Evolutionary conservation across 2,113 vertebrate species (phyloP).

Genomic region (Esox niger): DNA sequence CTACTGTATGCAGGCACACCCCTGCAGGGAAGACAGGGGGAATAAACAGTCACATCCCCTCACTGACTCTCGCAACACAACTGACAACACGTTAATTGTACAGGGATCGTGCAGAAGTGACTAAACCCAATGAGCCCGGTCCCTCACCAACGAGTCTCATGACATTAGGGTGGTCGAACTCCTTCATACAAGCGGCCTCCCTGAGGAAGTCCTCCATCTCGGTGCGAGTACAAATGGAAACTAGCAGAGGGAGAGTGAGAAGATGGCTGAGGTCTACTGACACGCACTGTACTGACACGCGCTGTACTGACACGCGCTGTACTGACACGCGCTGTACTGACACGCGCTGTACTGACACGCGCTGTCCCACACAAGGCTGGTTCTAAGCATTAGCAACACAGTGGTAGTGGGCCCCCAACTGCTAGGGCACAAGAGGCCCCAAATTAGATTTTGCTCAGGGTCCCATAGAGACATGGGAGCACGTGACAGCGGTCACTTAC

Average conservation of each 20-base stretch:
- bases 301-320: too few species aligned
- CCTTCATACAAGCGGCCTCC: constrained; percentile 92
- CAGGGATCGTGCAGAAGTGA: not conserved
- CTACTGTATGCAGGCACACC: constrained; percentile 88
- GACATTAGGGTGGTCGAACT: constrained; percentile 90
- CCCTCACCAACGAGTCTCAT: constrained; percentile 87
- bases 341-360: too few species aligned
- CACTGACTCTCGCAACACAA: not conserved
- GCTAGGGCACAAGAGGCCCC: too few species aligned
- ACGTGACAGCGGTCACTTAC: constrained; percentile 66
- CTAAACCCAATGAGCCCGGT: not conserved
- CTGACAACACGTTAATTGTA: not conserved
- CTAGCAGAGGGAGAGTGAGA: constrained; percentile 49
- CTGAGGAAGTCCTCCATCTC: constrained; percentile 93
- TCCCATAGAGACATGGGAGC: not conserved
- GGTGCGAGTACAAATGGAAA: constrained; percentile 86
- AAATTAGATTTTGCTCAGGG: too few species aligned
- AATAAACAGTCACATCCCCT: not conserved
- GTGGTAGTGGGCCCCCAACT: too few species aligned
- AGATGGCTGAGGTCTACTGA: not conserved
- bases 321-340: too few species aligned
- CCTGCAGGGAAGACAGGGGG: constrained; percentile 62
- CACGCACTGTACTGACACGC: not conserved
- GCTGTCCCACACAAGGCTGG: too few species aligned
- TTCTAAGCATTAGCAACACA: too few species aligned